Percentiles rank a stretch among this genome's conserved stretches.
phyloP scores from a whole-genome alignment of 1,140 invertebrate genomes.

The Bombus soroeensis region DNA sequence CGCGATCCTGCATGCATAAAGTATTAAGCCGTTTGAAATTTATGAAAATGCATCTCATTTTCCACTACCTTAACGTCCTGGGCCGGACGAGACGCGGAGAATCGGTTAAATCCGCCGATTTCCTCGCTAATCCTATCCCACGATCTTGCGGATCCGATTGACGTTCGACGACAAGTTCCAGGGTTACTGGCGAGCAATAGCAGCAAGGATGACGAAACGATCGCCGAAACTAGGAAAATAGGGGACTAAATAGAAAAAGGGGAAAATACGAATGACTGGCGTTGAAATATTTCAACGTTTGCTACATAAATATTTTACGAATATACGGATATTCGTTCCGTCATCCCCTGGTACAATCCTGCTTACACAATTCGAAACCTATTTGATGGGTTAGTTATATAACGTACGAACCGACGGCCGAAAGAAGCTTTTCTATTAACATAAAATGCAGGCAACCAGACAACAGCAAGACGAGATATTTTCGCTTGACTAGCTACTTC shows the following conservation, averaged over 20 bases:
- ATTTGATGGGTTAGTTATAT: background rate
- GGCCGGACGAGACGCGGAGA: background rate
- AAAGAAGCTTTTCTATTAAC: background rate
- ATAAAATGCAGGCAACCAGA: background rate
- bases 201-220: too few relatives aligned
- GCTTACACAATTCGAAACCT: too few relatives aligned
- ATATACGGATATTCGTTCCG: too few relatives aligned
- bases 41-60: conserved; percentile 82
- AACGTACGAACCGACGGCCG: too few relatives aligned
- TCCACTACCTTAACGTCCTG: background rate
- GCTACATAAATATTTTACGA: too few relatives aligned
- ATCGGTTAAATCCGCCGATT: background rate
- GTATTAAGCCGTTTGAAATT: conserved; percentile 82
- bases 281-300: too few relatives aligned
- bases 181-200: too few relatives aligned
- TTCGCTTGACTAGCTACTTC: background rate
- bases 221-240: too few relatives aligned
- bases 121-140: too few relatives aligned
- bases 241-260: too few relatives aligned
- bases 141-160: background rate
- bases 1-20: conserved; percentile 83
- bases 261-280: too few relatives aligned
- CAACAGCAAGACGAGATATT: background rate
- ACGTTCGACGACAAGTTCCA: background rate
- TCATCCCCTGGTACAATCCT: too few relatives aligned